Evolutionary conservation across 1,140 invertebrate species (phyloP), one percentile per base, ranked within the genome.

Genomic region (Meteorus sp.): DNA sequence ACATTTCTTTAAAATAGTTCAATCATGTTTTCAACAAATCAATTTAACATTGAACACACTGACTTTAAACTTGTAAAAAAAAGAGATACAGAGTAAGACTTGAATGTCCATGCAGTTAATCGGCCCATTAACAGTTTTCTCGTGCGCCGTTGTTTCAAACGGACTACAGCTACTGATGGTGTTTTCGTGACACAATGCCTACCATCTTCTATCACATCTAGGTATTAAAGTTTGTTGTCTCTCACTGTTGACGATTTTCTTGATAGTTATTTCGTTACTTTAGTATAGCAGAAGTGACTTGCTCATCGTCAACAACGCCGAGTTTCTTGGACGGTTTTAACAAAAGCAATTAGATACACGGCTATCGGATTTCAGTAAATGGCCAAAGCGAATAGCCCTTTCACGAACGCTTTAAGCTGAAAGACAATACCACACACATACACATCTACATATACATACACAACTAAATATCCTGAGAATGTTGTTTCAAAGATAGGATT

Each of bases 261-360:
- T 62, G 27, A 58, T 54, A 51, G 44, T 63, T 62, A 60, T 61
- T 60, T 65, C 63, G 37, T 60, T 3, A 5, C 11, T 44, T 7
- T 17, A 20, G 11, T n/a, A n/a, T n/a, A n/a, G n/a, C n/a, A n/a
- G n/a, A n/a, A n/a, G n/a, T n/a, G n/a, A n/a, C n/a, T n/a, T n/a
- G n/a, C n/a, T 44, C 13, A 15, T 44, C 4, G 17, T 22, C 8
- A 2, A 20, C 9, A n/a, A 1, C n/a, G 13, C n/a, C 17, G 50
- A 59, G 60, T 41, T 35, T 27, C 53, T 60, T 50, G 39, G 50
- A 43, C 59, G 60, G 41, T 48, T 47, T 43, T 20, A 55, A 56
- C 59, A 51, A 45, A 60, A 69, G 63, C 67, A 70, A 70, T 69
- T 69, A 70, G 56, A 69, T 41, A 50, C 57, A 59, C 52, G 57